Evolutionary conservation across 2,797 vertebrate genomes (phyloP).

Genomic region (Phylloscopus collybita): DNA sequence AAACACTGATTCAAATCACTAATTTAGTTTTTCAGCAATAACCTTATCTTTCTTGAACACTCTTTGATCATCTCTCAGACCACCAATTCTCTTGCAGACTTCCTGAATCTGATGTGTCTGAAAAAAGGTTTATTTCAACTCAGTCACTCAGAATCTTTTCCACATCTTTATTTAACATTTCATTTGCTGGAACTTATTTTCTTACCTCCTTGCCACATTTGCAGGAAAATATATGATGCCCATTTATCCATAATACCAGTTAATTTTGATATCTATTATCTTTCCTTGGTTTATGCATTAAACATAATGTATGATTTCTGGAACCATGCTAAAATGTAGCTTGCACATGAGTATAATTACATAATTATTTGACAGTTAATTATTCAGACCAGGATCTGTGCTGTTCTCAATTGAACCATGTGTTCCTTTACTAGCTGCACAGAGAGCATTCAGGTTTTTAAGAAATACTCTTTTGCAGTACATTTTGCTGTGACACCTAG

Average conservation of each 20-base stretch:
- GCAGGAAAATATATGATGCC: not conserved
- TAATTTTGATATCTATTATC: not conserved
- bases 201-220: not conserved
- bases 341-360: not conserved
- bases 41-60: conserved; percentile 48
- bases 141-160: conserved; percentile 14
- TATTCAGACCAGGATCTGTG: not conserved
- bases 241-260: not conserved
- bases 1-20: conserved; percentile 42
- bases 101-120: conserved; percentile 5
- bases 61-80: conserved; percentile 64
- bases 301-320: not conserved
- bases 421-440: not conserved
- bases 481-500: not conserved
- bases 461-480: not conserved
- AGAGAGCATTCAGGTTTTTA: not conserved
- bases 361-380: not conserved
- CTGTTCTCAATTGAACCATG: not conserved
- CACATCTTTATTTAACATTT: conserved; percentile 26
- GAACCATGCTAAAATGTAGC: not conserved
- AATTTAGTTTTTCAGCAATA: conserved; percentile 44
- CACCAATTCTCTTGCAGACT: conserved; percentile 41
- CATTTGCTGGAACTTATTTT: conserved; percentile 20
- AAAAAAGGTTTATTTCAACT: conserved; percentile 44
- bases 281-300: not conserved